phyloP scores from a whole-genome alignment of 2,888 invertebrate genomes.

The Phaedon cochleariae region DNA sequence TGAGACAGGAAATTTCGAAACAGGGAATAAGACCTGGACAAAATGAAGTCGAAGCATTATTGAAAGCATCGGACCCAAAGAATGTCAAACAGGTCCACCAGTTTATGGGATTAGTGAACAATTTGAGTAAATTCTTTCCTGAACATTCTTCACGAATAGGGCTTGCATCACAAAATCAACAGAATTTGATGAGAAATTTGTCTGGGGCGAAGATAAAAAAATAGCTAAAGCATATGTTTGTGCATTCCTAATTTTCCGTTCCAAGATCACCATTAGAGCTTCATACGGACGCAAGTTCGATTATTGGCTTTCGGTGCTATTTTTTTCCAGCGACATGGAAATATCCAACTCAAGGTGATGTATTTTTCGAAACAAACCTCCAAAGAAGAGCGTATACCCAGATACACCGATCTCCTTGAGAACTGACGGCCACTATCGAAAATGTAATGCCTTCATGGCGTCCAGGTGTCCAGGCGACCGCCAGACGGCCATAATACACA shows the following conservation, averaged over 20 bases:
- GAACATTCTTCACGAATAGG: conserved; percentile 10
- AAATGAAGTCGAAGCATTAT: too few relatives aligned
- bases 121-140: conserved; percentile 28
- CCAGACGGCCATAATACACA: too few relatives aligned
- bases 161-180: conserved; percentile 12
- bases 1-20: too few relatives aligned
- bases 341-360: not conserved
- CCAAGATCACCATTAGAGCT: conserved; percentile 30
- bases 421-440: too few relatives aligned
- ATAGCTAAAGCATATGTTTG: too few relatives aligned
- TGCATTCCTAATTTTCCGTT: conserved; percentile 24
- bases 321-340: not conserved
- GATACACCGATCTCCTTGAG: too few relatives aligned
- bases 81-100: conserved; percentile 22
- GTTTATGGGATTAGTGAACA: conserved; percentile 24
- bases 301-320: conserved; percentile 25
- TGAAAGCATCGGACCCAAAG: not conserved
- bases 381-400: not conserved
- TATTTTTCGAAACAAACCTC: conserved; percentile 15
- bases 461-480: too few relatives aligned
- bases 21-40: too few relatives aligned
- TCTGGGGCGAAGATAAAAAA: too few relatives aligned
- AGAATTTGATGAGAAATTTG: too few relatives aligned
- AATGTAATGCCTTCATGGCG: too few relatives aligned
- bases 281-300: conserved; percentile 42